Conservation (phyloP, 2,888 invertebrate species). For the Volucella inflata region DNA sequence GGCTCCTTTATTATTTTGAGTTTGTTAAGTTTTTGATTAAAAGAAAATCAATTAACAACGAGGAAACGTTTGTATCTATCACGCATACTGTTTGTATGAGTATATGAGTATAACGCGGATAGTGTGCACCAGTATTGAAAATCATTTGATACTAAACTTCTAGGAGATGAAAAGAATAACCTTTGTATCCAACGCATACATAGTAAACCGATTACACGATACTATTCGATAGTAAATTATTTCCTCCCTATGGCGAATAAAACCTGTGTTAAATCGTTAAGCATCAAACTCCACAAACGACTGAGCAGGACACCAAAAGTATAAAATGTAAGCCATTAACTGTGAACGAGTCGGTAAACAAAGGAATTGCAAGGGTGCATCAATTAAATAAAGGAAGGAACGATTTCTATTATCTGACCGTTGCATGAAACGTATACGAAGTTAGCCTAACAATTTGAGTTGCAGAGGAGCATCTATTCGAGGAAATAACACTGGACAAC, state of each 20-base stretch:
- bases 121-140: slow-evolving; percentile 8
- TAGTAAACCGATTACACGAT: slow-evolving; percentile 7
- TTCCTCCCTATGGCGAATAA: slow-evolving; percentile 26
- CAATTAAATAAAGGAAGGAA: slow-evolving; percentile 21
- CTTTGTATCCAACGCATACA: slow-evolving; percentile 16
- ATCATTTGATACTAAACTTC: slow-evolving; percentile 17
- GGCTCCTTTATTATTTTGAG: too few species aligned
- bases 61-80: too few species aligned
- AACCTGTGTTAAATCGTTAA: not conserved
- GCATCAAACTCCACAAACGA: not conserved
- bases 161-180: slow-evolving; percentile 5
- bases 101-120: too few species aligned
- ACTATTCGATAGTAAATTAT: slow-evolving; percentile 22
- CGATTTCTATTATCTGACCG: slow-evolving; percentile 66
- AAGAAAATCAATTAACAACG: too few species aligned
- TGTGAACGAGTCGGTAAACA: slow-evolving; percentile 62
- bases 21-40: too few species aligned
- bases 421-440: slow-evolving; percentile 40
- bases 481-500: slow-evolving; percentile 28
- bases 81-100: too few species aligned
- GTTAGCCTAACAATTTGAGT: slow-evolving; percentile 31
- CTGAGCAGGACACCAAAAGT: slow-evolving; percentile 5
- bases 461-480: slow-evolving; percentile 24
- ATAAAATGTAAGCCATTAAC: slow-evolving; percentile 57
- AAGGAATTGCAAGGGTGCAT: slow-evolving; percentile 28